Evolutionary conservation across 1,140 invertebrate species (phyloP).

Genomic region (Trigoniulus corallinus): DNA sequence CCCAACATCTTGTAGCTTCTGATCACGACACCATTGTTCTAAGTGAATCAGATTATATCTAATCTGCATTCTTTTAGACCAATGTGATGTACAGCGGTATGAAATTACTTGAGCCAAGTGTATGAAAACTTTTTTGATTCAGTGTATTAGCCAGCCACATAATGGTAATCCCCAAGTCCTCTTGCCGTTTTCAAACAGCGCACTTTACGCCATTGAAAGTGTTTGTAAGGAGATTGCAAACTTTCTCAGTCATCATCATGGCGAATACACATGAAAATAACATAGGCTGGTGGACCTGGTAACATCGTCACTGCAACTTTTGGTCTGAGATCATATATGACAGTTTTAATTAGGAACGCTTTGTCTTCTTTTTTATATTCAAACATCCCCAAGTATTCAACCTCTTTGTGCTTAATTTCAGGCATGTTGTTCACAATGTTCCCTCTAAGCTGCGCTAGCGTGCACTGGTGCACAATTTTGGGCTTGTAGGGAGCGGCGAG

Average conservation of each 20-base stretch:
- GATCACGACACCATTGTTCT: constrained; percentile 83
- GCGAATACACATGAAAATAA: constrained; percentile 90
- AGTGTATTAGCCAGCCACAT: constrained; percentile 85
- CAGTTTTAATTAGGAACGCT: constrained; percentile 51
- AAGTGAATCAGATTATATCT: constrained; percentile 76
- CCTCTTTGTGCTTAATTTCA: constrained; percentile 40
- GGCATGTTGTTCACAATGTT: constrained; percentile 26
- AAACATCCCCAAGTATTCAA: constrained; percentile 77
- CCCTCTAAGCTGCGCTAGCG: no score
- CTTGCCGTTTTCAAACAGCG: constrained; percentile 53
- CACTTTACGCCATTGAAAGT: constrained; percentile 69
- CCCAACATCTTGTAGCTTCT: constrained; percentile 41
- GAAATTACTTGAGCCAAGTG: constrained; percentile 81
- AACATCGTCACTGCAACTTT: constrained; percentile 58
- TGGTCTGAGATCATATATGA: constrained; percentile 69
- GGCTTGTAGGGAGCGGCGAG: no score
- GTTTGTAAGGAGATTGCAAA: constrained; percentile 52
- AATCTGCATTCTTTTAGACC: constrained; percentile 95
- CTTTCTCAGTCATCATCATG: constrained; percentile 79
- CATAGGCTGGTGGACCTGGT: constrained; percentile 81
- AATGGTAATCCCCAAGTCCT: constrained; percentile 66
- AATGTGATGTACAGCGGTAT: constrained; percentile 92
- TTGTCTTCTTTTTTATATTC: constrained; percentile 73
- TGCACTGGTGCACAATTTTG: no score
- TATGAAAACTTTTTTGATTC: constrained; percentile 10